phyloP scores from a whole-genome alignment of 2,888 invertebrate genomes.

The Smittia sp. region DNA sequence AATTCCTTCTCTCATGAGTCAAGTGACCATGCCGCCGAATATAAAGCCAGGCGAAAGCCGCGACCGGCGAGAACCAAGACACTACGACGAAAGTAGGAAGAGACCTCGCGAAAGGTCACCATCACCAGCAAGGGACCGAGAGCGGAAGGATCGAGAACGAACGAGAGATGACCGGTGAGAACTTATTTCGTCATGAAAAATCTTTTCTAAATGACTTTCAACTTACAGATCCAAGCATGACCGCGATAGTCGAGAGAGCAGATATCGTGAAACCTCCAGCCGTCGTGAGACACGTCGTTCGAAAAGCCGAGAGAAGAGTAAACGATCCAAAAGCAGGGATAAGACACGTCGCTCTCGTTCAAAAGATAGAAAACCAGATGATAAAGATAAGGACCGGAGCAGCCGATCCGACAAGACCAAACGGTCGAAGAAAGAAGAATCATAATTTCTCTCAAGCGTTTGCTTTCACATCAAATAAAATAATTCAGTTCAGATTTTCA shows the following conservation, averaged over 20 bases:
- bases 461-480: too few species aligned
- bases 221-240: constrained; percentile 46
- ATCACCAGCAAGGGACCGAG: constrained; percentile 51
- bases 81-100: constrained; percentile 21
- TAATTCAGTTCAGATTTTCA: too few species aligned
- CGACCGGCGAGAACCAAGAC: constrained; percentile 9
- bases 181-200: not conserved
- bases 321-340: constrained; percentile 48
- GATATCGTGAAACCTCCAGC: constrained; percentile 49
- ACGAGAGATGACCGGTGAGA: constrained; percentile 43
- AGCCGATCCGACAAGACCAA: constrained; percentile 25
- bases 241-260: constrained; percentile 43
- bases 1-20: constrained; percentile 43
- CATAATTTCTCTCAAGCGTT: too few species aligned
- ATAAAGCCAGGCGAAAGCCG: constrained; percentile 47
- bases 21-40: constrained; percentile 47
- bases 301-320: constrained; percentile 44
- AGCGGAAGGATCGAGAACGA: constrained; percentile 60
- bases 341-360: constrained; percentile 48
- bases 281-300: constrained; percentile 48
- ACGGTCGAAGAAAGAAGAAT: constrained; percentile 28
- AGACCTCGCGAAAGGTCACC: constrained; percentile 43
- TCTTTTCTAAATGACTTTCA: not conserved
- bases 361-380: constrained; percentile 42
- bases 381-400: constrained; percentile 42